A percentile compares a stretch with the other conserved stretches of the same genome.
These are phyloP conservation scores for Deilephila elpenor DNA, from an alignment of 2,888 invertebrate species.

Conservation along the genomic window DNA sequence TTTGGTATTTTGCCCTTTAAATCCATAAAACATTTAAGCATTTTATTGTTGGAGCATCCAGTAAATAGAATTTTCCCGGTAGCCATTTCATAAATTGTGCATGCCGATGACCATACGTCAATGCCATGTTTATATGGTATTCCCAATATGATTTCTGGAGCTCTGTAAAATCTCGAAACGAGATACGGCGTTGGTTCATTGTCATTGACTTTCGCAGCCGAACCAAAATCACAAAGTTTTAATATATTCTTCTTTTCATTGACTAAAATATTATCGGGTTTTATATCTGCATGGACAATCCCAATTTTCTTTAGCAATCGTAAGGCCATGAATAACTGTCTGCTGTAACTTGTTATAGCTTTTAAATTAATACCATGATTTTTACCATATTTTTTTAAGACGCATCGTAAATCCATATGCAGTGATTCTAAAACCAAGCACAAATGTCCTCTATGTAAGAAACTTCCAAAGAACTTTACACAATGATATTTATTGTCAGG, in stretches of 20 bases:
- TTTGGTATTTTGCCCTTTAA: constrained; percentile 98
- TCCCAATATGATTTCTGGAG: constrained; percentile 99
- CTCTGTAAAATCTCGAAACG: constrained; percentile 98
- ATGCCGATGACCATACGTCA: constrained; percentile 99
- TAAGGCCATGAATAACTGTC: constrained; percentile 96
- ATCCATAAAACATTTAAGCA: constrained; percentile 99
- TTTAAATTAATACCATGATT: constrained; percentile 98
- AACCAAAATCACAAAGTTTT: constrained; percentile 99
- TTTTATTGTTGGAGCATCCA: constrained; percentile 98
- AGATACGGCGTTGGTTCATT: constrained; percentile 99
- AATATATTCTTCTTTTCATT: constrained; percentile 98
- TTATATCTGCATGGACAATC: constrained; percentile 99
- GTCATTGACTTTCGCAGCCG: constrained; percentile 95
- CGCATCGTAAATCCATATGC: constrained; percentile 95
- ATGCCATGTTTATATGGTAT: constrained; percentile 97
- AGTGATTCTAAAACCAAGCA: constrained; percentile 99
- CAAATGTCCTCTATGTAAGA: constrained; percentile 98
- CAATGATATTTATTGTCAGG: constrained; percentile 98
- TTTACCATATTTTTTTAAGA: constrained; percentile 97
- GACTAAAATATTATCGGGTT: constrained; percentile 99
- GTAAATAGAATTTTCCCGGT: constrained; percentile 99
- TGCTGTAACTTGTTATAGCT: constrained; percentile 97
- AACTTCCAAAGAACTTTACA: constrained; percentile 92
- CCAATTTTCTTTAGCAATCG: constrained; percentile 96
- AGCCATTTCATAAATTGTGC: constrained; percentile 98